Percentiles rank a stretch among this genome's conserved stretches.
These are phyloP conservation scores for Tinamus guttatus DNA, from an alignment of 2,113 vertebrate genomes.

Conservation along the genomic window DNA sequence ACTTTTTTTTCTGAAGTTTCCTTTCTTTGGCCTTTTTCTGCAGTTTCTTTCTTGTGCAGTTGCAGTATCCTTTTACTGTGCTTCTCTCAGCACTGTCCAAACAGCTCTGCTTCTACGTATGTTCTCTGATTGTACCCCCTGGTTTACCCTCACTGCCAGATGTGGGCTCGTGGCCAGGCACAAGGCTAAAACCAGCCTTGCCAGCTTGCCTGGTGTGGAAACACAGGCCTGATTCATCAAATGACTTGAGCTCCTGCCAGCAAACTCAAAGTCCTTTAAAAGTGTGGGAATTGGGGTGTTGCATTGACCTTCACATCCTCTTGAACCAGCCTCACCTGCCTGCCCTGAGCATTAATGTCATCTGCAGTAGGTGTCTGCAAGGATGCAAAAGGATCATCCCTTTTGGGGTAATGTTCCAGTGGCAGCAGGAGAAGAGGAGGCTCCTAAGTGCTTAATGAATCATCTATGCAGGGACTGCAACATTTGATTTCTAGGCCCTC, in stretches of 20 bases:
- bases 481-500: background rate
- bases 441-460: background rate
- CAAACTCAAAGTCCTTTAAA: background rate
- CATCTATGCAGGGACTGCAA: background rate
- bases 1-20: background rate
- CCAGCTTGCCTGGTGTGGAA: background rate
- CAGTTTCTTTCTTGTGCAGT: background rate
- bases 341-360: background rate
- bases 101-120: background rate
- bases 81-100: background rate
- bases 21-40: background rate
- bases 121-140: background rate
- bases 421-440: background rate
- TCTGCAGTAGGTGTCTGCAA: background rate
- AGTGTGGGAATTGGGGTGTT: background rate
- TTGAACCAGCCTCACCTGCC: background rate
- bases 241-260: background rate
- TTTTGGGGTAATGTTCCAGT: background rate
- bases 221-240: background rate
- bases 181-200: background rate
- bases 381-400: background rate
- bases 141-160: background rate
- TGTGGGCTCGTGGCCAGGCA: background rate
- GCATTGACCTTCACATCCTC: background rate
- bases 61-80: background rate